Conservation (phyloP, 1,140 invertebrate species). For the Aethina tumida region DNA sequence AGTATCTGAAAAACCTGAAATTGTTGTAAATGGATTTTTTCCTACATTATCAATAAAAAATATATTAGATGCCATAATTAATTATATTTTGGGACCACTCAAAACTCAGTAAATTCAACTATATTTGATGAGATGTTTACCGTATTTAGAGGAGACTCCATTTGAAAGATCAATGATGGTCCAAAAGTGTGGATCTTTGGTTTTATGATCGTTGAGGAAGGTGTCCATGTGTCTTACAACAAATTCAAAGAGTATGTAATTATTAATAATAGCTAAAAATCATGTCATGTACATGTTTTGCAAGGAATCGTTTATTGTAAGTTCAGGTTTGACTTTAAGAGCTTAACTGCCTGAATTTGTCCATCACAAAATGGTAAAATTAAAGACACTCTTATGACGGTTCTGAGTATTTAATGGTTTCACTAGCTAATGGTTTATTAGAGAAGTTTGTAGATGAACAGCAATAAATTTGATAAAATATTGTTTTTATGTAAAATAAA, state of each 20-base stretch:
- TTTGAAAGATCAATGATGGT: conserved; percentile 80
- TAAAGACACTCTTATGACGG: conserved; percentile 74
- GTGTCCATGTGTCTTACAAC: conserved; percentile 80
- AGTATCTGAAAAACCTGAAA: conserved; percentile 57
- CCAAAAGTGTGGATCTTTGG: conserved; percentile 66
- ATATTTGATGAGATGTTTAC: conserved; percentile 77
- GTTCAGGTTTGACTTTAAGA: conserved; percentile 75
- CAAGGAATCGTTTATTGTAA: conserved; percentile 79
- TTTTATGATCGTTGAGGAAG: conserved; percentile 74
- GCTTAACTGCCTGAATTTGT: conserved; percentile 87
- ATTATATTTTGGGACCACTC: conserved; percentile 78
- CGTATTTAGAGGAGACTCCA: conserved; percentile 78
- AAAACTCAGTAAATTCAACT: conserved; percentile 73
- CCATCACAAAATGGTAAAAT: conserved; percentile 83
- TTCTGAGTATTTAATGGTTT: conserved; percentile 70
- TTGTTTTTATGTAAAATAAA: too few species aligned
- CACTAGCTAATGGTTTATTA: conserved; percentile 61
- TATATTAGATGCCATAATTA: conserved; percentile 68
- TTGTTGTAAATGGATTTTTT: conserved; percentile 88
- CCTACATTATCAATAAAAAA: conserved; percentile 80
- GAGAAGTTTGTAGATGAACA: conserved; percentile 65
- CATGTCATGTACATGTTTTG: conserved; percentile 76
- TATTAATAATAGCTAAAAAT: conserved; percentile 65
- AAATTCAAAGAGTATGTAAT: conserved; percentile 84
- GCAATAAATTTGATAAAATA: too few species aligned